phyloP scores from a whole-genome alignment of 2,113 vertebrate genomes.

The Grus americana region DNA sequence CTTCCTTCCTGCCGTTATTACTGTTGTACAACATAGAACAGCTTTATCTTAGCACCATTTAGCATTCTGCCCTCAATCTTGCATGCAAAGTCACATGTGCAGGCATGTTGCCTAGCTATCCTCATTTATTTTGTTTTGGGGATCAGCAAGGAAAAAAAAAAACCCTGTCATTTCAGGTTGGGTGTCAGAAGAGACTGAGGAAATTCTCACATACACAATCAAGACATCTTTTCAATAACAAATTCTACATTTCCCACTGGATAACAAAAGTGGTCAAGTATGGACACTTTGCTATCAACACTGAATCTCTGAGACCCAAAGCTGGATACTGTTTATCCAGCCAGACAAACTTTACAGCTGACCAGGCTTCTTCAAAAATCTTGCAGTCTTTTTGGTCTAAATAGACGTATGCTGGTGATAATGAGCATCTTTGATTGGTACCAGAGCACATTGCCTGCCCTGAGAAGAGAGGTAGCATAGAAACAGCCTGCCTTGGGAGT shows the following conservation, averaged over 20 bases:
- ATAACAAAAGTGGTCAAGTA: not conserved
- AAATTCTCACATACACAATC: not conserved
- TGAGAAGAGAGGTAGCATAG: not conserved
- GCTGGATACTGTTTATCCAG: not conserved
- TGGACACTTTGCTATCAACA: not conserved
- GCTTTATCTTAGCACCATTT: not conserved
- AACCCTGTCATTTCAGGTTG: not conserved
- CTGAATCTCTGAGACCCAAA: not conserved
- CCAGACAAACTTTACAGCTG: not conserved
- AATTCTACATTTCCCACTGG: not conserved
- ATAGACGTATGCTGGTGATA: not conserved
- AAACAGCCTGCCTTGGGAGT: not conserved
- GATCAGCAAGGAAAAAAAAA: not conserved
- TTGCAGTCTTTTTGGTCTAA: not conserved
- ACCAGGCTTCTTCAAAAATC: not conserved
- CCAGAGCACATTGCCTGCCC: rapidly evolving
- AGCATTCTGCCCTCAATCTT: not conserved
- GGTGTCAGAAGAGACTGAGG: not conserved
- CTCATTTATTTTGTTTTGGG: not conserved
- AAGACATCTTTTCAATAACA: not conserved
- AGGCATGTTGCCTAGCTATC: not conserved
- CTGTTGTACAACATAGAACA: not conserved
- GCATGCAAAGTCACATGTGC: not conserved
- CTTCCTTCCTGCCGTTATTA: not conserved
- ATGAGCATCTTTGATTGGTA: not conserved